A percentile compares a stretch with the other conserved stretches of the same genome.
Evolutionary conservation across 2,113 vertebrate species (phyloP).

Genomic region (Atherinomorus stipes): DNA sequence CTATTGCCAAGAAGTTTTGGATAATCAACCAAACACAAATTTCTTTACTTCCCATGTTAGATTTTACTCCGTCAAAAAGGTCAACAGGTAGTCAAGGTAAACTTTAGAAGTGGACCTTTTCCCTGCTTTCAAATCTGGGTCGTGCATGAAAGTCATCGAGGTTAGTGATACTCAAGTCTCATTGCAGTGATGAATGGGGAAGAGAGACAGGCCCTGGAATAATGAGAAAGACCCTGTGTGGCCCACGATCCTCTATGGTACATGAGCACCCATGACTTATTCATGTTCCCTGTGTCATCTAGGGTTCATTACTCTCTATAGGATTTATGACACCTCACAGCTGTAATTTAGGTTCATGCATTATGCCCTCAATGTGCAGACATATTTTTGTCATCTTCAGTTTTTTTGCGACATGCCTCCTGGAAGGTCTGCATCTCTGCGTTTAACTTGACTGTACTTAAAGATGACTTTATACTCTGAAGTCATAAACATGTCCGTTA

Average conservation of each 20-base stretch:
- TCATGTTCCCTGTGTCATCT: slow-evolving; percentile 56
- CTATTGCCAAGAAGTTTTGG: too few species aligned
- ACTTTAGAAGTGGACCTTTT: slow-evolving; percentile 24
- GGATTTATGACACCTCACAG: slow-evolving; percentile 63
- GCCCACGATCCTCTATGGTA: slow-evolving; percentile 33
- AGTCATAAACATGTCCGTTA: slow-evolving; percentile 14
- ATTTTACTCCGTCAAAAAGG: background rate
- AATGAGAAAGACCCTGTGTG: slow-evolving; percentile 54
- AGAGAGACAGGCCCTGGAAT: slow-evolving; percentile 34
- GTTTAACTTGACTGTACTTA: background rate
- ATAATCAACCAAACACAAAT: too few species aligned
- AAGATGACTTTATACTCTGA: background rate
- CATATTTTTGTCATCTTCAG: slow-evolving; percentile 37
- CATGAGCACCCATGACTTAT: slow-evolving; percentile 68
- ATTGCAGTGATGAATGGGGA: slow-evolving; percentile 62
- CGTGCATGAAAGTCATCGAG: slow-evolving; percentile 21
- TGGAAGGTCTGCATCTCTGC: slow-evolving; percentile 1
- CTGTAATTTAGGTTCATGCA: slow-evolving; percentile 61
- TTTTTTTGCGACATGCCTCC: slow-evolving; percentile 25
- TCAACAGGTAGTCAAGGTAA: slow-evolving; percentile 9
- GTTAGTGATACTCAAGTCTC: slow-evolving; percentile 29
- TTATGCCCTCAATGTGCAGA: slow-evolving; percentile 54
- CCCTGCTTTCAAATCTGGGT: slow-evolving; percentile 32
- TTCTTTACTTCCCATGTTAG: too few species aligned
- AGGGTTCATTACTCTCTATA: slow-evolving; percentile 44